Percentiles rank a stretch among this genome's conserved stretches.
Evolutionary conservation across 2,797 vertebrate genomes (phyloP).

Genomic region (Telmatherina bonti): DNA sequence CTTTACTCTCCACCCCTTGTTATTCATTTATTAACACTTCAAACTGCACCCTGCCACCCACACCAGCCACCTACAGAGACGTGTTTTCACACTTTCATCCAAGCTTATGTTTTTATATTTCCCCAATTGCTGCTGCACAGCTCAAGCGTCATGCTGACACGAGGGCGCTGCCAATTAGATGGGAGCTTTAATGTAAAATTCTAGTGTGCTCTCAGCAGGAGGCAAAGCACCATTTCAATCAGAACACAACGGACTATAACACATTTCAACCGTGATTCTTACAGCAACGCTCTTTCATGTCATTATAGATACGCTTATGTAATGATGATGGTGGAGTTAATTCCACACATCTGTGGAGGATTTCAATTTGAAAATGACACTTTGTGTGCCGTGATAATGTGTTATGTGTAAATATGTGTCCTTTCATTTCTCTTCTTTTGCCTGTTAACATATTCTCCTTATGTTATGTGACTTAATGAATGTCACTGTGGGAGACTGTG

Average conservation of each 20-base stretch:
- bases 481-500: too few relatives aligned
- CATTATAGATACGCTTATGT: conserved; percentile 42
- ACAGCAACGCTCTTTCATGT: conserved; percentile 38
- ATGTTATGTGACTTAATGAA: conserved; percentile 15
- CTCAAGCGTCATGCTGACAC: conserved; percentile 31
- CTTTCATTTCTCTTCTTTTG: conserved; percentile 23
- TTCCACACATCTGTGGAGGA: conserved; percentile 1
- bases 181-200: conserved; percentile 46
- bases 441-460: conserved; percentile 14
- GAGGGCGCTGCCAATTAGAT: conserved; percentile 44
- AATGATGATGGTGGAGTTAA: conserved; percentile 32
- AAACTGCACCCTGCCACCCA: conserved; percentile 18
- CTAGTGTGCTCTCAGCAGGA: conserved; percentile 39
- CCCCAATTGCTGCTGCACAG: conserved; percentile 30
- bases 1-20: neutral
- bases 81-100: conserved; percentile 13
- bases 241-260: conserved; percentile 49
- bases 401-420: neutral
- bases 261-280: conserved; percentile 26
- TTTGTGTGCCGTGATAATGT: neutral
- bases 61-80: conserved; percentile 20
- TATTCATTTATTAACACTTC: conserved; percentile 6
- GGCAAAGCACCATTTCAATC: conserved; percentile 48
- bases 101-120: conserved; percentile 49
- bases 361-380: conserved; percentile 18